Evolutionary conservation across 2,113 vertebrate genomes (phyloP).

Genomic region (Oenanthe melanoleuca): DNA sequence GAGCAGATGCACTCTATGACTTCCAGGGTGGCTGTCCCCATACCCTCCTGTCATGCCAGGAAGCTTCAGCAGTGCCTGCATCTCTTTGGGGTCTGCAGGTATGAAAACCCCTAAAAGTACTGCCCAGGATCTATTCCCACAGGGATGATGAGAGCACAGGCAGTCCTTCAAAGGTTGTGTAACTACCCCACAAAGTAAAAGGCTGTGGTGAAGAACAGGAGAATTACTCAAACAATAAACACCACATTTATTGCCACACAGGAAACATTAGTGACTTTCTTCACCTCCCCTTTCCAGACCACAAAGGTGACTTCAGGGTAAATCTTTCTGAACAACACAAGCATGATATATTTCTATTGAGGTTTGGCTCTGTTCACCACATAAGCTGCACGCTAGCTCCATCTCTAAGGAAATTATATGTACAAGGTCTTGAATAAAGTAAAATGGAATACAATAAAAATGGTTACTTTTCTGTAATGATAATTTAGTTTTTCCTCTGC

Average conservation of each 20-base stretch:
- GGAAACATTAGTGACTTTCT: not conserved
- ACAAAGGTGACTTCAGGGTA: not conserved
- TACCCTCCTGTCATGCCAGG: not conserved
- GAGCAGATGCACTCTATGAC: not conserved
- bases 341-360: not conserved
- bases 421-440: not conserved
- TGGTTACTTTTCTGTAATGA: not conserved
- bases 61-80: not conserved
- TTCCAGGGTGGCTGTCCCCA: not conserved
- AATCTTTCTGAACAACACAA: not conserved
- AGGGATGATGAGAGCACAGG: not conserved
- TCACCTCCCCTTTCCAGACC: not conserved
- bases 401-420: not conserved
- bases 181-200: not conserved
- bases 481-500: not conserved
- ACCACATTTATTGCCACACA: not conserved
- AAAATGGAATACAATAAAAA: not conserved
- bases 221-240: not conserved
- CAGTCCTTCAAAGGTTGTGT: not conserved
- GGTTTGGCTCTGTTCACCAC: not conserved
- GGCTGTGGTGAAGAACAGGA: not conserved
- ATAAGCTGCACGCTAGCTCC: not conserved
- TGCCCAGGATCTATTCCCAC: not conserved
- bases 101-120: not conserved
- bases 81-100: not conserved